Evolutionary conservation across 2,113 vertebrate genomes (phyloP).

Genomic region (Solea solea): DNA sequence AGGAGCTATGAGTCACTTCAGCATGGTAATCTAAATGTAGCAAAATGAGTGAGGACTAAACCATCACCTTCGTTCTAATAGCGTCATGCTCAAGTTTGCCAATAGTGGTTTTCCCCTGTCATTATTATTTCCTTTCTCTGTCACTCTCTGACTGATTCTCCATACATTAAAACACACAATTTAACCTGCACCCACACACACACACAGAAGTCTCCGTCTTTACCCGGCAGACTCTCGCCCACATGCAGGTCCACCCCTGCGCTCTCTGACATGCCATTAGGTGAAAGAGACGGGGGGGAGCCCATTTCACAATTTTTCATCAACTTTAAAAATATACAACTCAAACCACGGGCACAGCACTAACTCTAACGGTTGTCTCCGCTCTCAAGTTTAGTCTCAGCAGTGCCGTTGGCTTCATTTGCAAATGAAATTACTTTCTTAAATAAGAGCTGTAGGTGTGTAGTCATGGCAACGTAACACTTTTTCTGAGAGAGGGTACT

Average conservation of each 20-base stretch:
- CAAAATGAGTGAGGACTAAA: background rate
- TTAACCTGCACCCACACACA: constrained; percentile 64
- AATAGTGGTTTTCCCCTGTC: constrained; percentile 23
- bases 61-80: constrained; percentile 8
- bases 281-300: constrained; percentile 9
- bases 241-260: constrained; percentile 52
- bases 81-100: constrained; percentile 20
- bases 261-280: constrained; percentile 39
- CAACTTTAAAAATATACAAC: constrained; percentile 36
- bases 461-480: constrained; percentile 74
- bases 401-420: constrained; percentile 51
- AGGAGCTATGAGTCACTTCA: too few species aligned
- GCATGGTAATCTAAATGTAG: too few species aligned
- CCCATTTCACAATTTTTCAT: constrained; percentile 5
- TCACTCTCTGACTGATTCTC: constrained; percentile 35
- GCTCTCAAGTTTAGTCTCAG: constrained; percentile 37
- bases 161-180: constrained; percentile 52
- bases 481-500: constrained; percentile 50
- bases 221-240: constrained; percentile 62
- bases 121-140: constrained; percentile 11
- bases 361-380: constrained; percentile 22
- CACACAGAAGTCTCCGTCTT: constrained; percentile 56
- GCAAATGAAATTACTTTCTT: constrained; percentile 69
- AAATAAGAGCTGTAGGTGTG: constrained; percentile 74
- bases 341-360: constrained; percentile 22